Evolutionary conservation across 2,113 vertebrate genomes (phyloP), one percentile per base, ranked within the genome.

Genomic region (Pseudopodoces humilis): DNA sequence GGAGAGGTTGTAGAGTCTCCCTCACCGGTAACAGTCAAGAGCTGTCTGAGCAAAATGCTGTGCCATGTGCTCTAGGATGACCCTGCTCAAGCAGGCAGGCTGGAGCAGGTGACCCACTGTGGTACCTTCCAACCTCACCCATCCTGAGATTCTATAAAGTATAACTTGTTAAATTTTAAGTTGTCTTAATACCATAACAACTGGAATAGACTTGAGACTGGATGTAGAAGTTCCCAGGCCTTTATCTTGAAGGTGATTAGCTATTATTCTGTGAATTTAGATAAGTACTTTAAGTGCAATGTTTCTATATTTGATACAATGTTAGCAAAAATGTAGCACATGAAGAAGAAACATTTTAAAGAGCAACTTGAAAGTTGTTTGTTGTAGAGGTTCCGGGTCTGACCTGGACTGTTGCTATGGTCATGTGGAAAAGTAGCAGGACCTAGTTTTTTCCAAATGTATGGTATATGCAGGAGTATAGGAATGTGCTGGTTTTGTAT

Each of bases 341-440:
- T 2, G 5, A 63, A 79, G 27, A 22, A 52, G 22, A 67, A 85
- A 47, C 37, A 55, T 12, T 59, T 69, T 75, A 37, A 88, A 78
- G 21, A 46, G 33, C 23, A 37, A 53, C 39, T 86, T 60, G n/a
- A 22, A 59, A 63, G 8, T 64, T 72, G 15, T 35, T 62, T 58
- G 5, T 72, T 71, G 11, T 39, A 58, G 25, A 3, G 2, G 5
- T 69, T 74, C 28, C 21, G 7, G 11, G 11, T 50, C 10, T 2
- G 0, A 28, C 15, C 2, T 46, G 43, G 15, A n/a, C 6, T 72
- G 41, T 0, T 64, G 13, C 12, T 50, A 1, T 8, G 10, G 19
- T 60, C 28, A 52, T 72, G 49, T 43, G 11, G 80, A 56, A 90
- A 71, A 37, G 27, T 55, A 47, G 39, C 13, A 76, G 41, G 19